Evolutionary conservation across 2,797 vertebrate genomes (phyloP).

Genomic region (Rhinophrynus dorsalis): DNA sequence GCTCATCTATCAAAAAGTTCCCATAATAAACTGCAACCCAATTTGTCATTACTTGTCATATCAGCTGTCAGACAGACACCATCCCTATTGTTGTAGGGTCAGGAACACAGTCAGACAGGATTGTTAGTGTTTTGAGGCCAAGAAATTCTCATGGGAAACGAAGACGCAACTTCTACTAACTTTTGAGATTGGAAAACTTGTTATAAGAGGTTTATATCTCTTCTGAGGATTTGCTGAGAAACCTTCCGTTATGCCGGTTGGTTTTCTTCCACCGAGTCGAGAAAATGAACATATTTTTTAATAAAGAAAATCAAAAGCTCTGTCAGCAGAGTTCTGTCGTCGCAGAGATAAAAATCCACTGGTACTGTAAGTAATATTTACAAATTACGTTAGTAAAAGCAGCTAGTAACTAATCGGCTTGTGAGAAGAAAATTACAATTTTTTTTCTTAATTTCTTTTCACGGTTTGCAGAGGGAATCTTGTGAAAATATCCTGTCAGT

Average conservation of each 20-base stretch:
- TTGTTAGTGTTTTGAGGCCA: conserved; percentile 3
- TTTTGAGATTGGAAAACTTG: conserved; percentile 26
- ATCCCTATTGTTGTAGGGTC: background rate
- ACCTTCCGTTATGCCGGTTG: background rate
- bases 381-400: background rate
- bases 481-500: background rate
- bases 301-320: conserved; percentile 18
- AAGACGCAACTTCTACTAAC: conserved; percentile 15
- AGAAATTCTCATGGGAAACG: background rate
- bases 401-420: background rate
- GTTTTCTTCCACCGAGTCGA: background rate
- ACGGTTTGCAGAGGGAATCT: background rate
- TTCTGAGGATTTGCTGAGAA: conserved; percentile 17
- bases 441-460: background rate
- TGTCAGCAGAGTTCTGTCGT: background rate
- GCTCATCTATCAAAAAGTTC: background rate
- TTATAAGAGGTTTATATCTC: conserved; percentile 18
- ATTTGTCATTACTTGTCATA: conserved; percentile 11
- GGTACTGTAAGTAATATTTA: background rate
- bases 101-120: background rate
- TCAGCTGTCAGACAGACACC: conserved; percentile 9
- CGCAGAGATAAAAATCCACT: conserved; percentile 1
- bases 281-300: conserved; percentile 28
- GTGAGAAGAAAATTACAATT: background rate
- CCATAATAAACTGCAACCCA: background rate